A percentile compares a stretch with the other conserved stretches of the same genome.
phyloP scores from a whole-genome alignment of 2,797 vertebrate species.

The Selene dorsalis region DNA sequence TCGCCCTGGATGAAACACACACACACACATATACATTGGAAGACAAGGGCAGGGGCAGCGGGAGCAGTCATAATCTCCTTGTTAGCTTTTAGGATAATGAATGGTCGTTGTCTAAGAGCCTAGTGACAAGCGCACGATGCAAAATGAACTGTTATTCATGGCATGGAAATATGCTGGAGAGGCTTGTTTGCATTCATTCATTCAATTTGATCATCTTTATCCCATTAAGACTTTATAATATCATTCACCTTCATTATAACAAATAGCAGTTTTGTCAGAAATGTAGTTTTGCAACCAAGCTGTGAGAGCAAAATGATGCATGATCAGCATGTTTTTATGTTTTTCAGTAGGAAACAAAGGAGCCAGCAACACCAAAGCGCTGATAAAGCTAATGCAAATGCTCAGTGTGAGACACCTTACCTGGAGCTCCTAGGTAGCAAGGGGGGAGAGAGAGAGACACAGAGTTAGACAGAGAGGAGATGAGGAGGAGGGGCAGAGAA shows the following conservation, averaged over 20 bases:
- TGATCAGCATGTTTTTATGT: constrained; percentile 17
- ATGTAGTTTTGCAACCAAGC: constrained; percentile 71
- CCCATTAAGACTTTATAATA: constrained; percentile 23
- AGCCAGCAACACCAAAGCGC: constrained; percentile 73
- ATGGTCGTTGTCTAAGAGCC: constrained; percentile 30
- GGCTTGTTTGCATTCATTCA: constrained; percentile 32
- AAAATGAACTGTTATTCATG: constrained; percentile 62
- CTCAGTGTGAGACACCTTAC: constrained; percentile 87
- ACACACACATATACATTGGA: constrained; percentile 53
- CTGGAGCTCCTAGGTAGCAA: constrained; percentile 97
- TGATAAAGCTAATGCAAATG: constrained; percentile 69
- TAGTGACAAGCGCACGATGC: constrained; percentile 71
- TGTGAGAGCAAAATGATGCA: constrained; percentile 66
- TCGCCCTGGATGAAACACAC: constrained; percentile 89
- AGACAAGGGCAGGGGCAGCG: constrained; percentile 27
- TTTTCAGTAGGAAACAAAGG: constrained; percentile 47
- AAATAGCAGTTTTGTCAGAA: constrained; percentile 47
- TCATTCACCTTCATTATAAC: constrained; percentile 25
- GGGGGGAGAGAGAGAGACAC: constrained; percentile 85
- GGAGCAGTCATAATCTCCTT: constrained; percentile 15
- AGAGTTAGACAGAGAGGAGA: constrained; percentile 75
- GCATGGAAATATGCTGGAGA: constrained; percentile 54
- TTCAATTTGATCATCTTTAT: constrained; percentile 20
- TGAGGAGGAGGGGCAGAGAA: constrained; percentile 62
- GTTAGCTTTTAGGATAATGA: constrained; percentile 32